A percentile compares a stretch with the other conserved stretches of the same genome.
Conservation (phyloP, 2,888 invertebrate species). For the Hetaerina titia region DNA sequence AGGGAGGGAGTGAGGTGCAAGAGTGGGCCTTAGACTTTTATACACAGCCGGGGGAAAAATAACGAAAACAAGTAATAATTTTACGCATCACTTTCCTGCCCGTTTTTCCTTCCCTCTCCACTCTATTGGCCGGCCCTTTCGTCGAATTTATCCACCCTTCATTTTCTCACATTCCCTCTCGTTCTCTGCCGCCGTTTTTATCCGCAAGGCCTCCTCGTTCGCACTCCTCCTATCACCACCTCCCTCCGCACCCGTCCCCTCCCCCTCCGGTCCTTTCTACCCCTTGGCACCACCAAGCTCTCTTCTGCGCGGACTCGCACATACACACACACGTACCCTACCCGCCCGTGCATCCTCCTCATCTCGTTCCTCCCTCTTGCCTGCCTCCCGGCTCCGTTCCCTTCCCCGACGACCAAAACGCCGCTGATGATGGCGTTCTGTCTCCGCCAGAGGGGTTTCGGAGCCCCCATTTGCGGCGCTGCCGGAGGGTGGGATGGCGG, state of each 20-base stretch:
- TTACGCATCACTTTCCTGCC: not conserved
- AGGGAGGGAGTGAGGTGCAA: not conserved
- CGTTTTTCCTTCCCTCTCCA: not conserved
- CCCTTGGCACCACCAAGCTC: not conserved
- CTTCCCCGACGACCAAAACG: constrained; percentile 13
- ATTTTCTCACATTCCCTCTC: not conserved
- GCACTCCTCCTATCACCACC: not conserved
- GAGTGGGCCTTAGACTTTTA: not conserved
- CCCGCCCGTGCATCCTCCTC: not conserved
- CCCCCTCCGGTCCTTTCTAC: not conserved
- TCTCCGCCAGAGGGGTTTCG: constrained; percentile 30
- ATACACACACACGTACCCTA: too few relatives aligned
- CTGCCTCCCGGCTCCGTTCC: not conserved
- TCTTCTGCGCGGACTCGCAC: not conserved
- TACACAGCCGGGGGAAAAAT: not conserved
- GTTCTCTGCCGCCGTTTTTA: not conserved
- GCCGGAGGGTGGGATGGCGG: not conserved
- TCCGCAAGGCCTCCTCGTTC: not conserved
- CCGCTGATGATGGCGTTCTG: constrained; percentile 16
- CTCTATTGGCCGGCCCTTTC: constrained; percentile 32
- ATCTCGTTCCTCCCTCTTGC: not conserved
- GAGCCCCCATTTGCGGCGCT: constrained; percentile 4
- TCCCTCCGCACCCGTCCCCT: not conserved
- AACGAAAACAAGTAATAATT: constrained; percentile 32
- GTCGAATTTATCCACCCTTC: constrained; percentile 18